phyloP scores from a whole-genome alignment of 2,797 vertebrate genomes.

The Netta rufina region DNA sequence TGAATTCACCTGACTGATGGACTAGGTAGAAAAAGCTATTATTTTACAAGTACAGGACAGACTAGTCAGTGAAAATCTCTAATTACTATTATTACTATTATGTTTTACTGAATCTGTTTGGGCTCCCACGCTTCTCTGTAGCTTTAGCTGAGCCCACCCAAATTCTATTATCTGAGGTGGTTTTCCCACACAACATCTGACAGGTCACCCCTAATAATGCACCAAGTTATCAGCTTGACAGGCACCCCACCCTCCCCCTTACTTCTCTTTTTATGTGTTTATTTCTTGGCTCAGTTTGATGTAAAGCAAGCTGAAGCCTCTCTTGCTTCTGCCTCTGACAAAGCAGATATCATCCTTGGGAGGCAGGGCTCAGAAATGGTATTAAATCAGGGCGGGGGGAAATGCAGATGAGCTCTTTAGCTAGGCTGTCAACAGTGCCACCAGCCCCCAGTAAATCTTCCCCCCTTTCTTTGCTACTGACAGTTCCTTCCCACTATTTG shows the following conservation, averaged over 20 bases:
- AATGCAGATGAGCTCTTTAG: background rate
- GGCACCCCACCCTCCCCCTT: too few species aligned
- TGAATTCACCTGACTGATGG: background rate
- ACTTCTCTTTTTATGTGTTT: background rate
- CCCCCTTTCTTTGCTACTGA: background rate
- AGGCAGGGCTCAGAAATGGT: background rate
- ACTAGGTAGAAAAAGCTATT: background rate
- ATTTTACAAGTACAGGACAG: slow-evolving; percentile 19
- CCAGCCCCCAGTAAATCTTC: background rate
- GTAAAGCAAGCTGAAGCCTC: background rate
- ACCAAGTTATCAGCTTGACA: background rate
- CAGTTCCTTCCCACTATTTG: background rate
- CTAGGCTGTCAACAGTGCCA: background rate
- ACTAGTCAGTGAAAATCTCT: background rate
- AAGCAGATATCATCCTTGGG: background rate
- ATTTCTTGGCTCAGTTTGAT: background rate
- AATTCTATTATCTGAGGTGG: background rate
- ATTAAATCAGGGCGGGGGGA: background rate
- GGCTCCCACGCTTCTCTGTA: background rate
- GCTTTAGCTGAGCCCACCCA: background rate
- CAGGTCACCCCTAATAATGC: background rate
- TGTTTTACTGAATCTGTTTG: background rate
- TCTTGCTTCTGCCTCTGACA: background rate
- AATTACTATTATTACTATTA: background rate
- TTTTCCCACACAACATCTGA: background rate